phyloP scores from a whole-genome alignment of 1,140 invertebrate species.

The Drosophila mayri region DNA sequence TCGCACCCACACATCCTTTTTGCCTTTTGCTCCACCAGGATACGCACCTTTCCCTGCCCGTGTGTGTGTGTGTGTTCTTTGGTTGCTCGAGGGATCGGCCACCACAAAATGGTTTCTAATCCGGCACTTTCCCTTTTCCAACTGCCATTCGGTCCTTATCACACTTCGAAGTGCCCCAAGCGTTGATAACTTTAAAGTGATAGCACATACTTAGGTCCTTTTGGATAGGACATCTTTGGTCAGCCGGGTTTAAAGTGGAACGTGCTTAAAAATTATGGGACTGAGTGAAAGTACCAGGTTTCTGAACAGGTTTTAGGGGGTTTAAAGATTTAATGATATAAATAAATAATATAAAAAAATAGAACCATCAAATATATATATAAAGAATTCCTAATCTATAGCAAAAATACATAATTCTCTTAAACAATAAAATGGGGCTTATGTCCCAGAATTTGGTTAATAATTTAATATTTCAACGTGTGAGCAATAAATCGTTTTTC shows the following conservation, averaged over 20 bases:
- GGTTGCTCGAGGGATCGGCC: slow-evolving; percentile 15
- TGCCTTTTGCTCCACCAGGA: slow-evolving; percentile 45
- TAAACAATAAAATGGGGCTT: too few relatives aligned
- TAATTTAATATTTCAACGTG: too few relatives aligned
- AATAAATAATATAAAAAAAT: background rate
- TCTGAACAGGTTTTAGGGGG: background rate
- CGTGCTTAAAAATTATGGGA: background rate
- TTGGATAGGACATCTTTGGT: background rate
- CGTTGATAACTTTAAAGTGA: slow-evolving; percentile 63
- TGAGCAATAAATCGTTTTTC: too few relatives aligned
- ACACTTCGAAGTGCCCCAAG: slow-evolving; percentile 53
- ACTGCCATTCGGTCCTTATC: slow-evolving; percentile 65
- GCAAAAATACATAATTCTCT: too few relatives aligned
- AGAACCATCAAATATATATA: too few relatives aligned
- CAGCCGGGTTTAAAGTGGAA: background rate
- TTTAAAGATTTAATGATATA: background rate
- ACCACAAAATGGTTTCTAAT: slow-evolving; percentile 69
- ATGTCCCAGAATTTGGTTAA: too few relatives aligned
- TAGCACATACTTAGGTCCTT: background rate
- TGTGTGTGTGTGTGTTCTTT: slow-evolving; percentile 13
- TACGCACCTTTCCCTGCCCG: slow-evolving; percentile 53
- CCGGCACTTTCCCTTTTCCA: slow-evolving; percentile 65
- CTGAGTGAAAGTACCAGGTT: background rate
- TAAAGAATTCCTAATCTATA: too few relatives aligned
- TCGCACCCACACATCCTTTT: slow-evolving; percentile 56